These are phyloP conservation scores for Arctopsyche grandis DNA, from an alignment of 1,140 invertebrate species.

Conservation along the genomic window DNA sequence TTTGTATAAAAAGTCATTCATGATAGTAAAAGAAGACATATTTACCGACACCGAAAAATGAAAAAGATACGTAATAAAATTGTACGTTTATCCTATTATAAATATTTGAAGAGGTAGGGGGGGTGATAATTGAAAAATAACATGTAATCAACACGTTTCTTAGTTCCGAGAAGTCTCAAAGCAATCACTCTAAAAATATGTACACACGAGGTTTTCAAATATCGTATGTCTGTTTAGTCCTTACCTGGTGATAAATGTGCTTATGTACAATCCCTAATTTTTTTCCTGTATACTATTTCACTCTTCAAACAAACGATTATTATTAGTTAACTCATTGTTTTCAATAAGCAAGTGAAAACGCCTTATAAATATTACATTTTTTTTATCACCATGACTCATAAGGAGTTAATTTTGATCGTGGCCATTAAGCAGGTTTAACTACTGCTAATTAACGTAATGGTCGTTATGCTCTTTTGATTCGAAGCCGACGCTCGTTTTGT, in stretches of 20 bases:
- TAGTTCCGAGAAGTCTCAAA: conserved; percentile 19
- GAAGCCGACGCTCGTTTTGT: too few relatives aligned
- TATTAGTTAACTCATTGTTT: too few relatives aligned
- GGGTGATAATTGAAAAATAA: conserved; percentile 25
- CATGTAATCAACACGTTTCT: conserved; percentile 17
- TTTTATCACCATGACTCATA: background rate
- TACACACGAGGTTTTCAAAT: background rate
- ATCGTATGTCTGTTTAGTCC: background rate
- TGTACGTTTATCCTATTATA: too few relatives aligned
- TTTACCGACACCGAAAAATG: too few relatives aligned
- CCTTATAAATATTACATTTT: background rate
- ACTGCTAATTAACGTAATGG: too few relatives aligned
- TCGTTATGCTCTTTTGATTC: too few relatives aligned
- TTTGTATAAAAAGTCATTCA: too few relatives aligned
- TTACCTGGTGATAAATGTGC: too few relatives aligned
- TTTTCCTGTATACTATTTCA: background rate
- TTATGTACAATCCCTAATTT: background rate
- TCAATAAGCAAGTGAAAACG: background rate
- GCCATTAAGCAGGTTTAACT: too few relatives aligned
- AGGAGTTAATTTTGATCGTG: background rate
- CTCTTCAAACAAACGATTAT: too few relatives aligned
- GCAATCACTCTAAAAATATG: background rate
- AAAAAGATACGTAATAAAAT: too few relatives aligned
- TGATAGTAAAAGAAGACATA: too few relatives aligned
- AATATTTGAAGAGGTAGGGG: background rate